Base-by-base conservation (phyloP, 1,140 invertebrate genomes). In the Caenorhabditis tropicalis region DNA sequence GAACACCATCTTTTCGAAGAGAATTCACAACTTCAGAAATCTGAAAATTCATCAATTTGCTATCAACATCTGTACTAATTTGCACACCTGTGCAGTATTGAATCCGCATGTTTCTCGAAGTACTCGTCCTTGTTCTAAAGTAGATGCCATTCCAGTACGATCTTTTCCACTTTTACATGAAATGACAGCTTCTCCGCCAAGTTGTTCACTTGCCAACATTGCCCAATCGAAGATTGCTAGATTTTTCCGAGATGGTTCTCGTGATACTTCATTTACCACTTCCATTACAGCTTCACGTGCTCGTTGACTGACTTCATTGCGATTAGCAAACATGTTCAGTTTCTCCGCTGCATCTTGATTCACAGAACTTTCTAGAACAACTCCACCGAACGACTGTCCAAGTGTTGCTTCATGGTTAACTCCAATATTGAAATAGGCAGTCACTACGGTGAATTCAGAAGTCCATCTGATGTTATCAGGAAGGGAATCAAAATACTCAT, bases 111-210 rank as follows among this genome's bases (percentile, higher is more conserved):
- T 89, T 79, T 90, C 89, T 43, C 86, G 87, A 7, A 90, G 53
- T 19, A 87, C 36, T 7, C 88, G 15, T 6, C 89, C 89, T 48
- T 91, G 89, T 82, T 90, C 89, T 19, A 91, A 70, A 9, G 89
- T 90, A 12, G 90, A 88, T 24, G 87, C 89, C 89, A 90, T 90
- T 49, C 88, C 85, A 10, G 89, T 91, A 10, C 89, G 84, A 70
- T 90, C 89, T 65, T 90, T 90, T 12, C 90, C 89, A 46, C 79
- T 70, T 53, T 90, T 91, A 65, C 89, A 90, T 5, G 82, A 86
- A 16, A 90, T 79, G 5, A 88, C 83, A 27, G 53, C 82, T 27
- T 82, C 82, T 48, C 87, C 90, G 39, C 81, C 84, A 1, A 91
- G 81, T 16, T 82, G 74, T 43, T 79, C 51, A 49, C 53, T 88